phyloP scores from a whole-genome alignment of 2,113 vertebrate genomes.

The Todiramphus chloris region DNA sequence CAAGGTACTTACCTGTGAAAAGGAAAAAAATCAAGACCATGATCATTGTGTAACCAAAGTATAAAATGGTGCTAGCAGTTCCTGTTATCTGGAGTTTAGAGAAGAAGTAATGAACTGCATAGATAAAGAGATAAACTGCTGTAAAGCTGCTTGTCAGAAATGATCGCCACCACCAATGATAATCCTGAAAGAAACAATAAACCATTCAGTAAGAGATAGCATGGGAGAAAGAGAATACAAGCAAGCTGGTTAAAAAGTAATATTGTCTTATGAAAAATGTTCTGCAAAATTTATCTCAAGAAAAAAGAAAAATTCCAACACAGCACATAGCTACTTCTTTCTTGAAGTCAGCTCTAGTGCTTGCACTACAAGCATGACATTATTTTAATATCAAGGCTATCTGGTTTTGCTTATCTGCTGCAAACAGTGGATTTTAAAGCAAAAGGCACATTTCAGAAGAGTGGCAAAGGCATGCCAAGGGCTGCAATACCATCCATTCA shows the following conservation, averaged over 20 bases:
- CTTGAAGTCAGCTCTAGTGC: not conserved
- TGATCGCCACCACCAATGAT: slow-evolving; percentile 91
- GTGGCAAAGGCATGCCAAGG: not conserved
- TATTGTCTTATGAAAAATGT: not conserved
- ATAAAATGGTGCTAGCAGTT: slow-evolving; percentile 85
- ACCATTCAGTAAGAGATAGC: not conserved
- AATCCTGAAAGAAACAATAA: slow-evolving; percentile 78
- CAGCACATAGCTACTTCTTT: accelerated
- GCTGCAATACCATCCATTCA: not conserved
- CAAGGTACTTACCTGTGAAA: slow-evolving; percentile 79
- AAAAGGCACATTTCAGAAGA: not conserved
- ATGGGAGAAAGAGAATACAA: not conserved
- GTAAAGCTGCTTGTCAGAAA: slow-evolving; percentile 92
- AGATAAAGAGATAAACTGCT: slow-evolving; percentile 87
- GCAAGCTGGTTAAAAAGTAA: not conserved
- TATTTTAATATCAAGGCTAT: not conserved
- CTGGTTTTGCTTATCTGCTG: not conserved
- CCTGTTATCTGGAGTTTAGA: slow-evolving; percentile 85
- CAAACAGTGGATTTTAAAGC: not conserved
- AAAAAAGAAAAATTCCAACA: not conserved
- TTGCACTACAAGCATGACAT: not conserved
- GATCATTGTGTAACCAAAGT: slow-evolving; percentile 88
- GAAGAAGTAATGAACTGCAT: slow-evolving; percentile 87
- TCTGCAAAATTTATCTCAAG: not conserved
- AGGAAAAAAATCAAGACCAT: slow-evolving; percentile 89